phyloP scores from a whole-genome alignment of 2,797 vertebrate species.

The Pristis pectinata region DNA sequence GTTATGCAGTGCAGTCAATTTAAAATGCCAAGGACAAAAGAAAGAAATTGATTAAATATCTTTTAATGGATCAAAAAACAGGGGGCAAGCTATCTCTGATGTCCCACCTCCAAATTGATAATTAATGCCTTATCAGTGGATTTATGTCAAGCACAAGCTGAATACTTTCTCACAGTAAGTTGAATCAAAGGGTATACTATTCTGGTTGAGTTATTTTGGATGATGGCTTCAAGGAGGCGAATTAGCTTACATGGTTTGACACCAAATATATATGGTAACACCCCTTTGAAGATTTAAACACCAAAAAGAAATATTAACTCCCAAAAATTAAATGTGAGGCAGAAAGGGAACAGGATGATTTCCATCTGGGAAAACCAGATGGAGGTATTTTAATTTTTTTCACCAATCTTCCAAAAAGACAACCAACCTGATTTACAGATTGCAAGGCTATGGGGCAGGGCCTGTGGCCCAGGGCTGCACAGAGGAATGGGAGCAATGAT shows the following conservation, averaged over 20 bases:
- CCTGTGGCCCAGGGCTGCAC: no score
- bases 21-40: background rate
- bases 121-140: background rate
- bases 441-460: no score
- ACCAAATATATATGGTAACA: background rate
- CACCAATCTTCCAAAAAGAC: no score
- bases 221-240: background rate
- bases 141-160: background rate
- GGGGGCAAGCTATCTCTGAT: background rate
- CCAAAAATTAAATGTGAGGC: no score
- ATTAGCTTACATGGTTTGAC: background rate
- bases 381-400: no score
- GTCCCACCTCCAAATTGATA: background rate
- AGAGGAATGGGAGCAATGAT: no score
- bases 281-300: background rate
- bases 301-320: background rate
- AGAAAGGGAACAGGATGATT: no score
- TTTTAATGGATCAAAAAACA: slow-evolving; percentile 4
- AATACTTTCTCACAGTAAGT: background rate
- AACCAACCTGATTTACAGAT: no score
- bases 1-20: background rate
- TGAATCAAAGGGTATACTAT: background rate
- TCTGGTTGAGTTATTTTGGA: background rate
- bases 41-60: slow-evolving; percentile 8
- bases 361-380: no score